Evolutionary conservation across 2,888 invertebrate species (phyloP), one percentile per base, ranked within the genome.

Genomic region (Diaprepes abbreviatus): DNA sequence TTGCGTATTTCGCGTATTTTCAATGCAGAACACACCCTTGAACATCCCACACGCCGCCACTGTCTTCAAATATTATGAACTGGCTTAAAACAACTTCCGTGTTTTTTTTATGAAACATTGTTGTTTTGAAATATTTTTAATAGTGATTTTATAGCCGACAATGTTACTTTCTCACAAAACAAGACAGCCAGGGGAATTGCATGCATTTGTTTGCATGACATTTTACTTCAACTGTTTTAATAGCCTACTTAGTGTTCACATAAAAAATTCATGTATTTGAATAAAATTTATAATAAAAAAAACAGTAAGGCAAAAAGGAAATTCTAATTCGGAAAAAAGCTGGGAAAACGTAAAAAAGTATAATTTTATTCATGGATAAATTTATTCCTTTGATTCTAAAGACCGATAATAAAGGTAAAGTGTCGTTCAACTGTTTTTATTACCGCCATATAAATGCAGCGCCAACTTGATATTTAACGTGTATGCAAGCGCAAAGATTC

Each of bases 371-470:
- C 19, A 43, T 10, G 9, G 10, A 17, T 17, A 43, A 43, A 43
- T 43, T 43, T 43, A 43, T 19, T 19, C 19, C 40, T 43, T 19
- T 19, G 40, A 43, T 43, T 43, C 9, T 1, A 48, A 12, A 48
- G 12, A 6, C 0, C 12, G 48, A 14, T 48, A 24, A 48, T 43
- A 19, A 9, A 28, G 38, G 2, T 36, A 9, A 33, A 38, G 24
- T 24, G 48, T 48, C 48, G 5, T 24, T 48, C 24, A 24, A 48
- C 48, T 48, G 48, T 24, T 28, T 40, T 24, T 24, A 48, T 48
- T 48, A 19, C 24, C 9, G 48, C 6, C 24, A 48, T 48, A 12
- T 48, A 24, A 43, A 43, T 9, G 40, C 17, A 7, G 10, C 1
- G 40, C 10, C 1, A 19, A 38, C 40, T 19, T 9, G 17, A 35